These are phyloP conservation scores for Callitettix versicolor DNA, from an alignment of 1,140 invertebrate species.

Conservation along the genomic window DNA sequence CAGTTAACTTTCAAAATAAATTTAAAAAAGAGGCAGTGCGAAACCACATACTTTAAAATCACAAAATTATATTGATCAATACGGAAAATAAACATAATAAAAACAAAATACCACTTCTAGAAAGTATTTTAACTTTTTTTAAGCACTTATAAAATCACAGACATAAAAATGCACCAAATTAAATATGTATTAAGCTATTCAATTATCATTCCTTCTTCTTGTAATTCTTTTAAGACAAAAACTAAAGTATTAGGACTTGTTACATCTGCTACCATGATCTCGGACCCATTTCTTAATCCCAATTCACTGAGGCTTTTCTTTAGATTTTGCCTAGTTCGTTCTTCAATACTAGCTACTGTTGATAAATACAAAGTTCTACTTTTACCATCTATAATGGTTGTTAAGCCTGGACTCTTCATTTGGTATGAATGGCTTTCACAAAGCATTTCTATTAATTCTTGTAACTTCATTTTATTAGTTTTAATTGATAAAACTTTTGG, in stretches of 20 bases:
- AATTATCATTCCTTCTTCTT: background rate
- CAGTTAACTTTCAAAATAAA: too few species aligned
- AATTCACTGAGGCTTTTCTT: constrained; percentile 77
- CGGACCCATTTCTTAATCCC: constrained; percentile 66
- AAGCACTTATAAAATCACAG: too few species aligned
- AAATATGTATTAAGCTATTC: too few species aligned
- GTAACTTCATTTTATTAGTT: constrained; percentile 60
- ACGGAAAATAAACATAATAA: too few species aligned
- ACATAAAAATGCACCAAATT: too few species aligned
- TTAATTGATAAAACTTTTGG: constrained; percentile 59
- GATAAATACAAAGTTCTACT: constrained; percentile 89
- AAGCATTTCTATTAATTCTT: constrained; percentile 72
- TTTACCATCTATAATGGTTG: constrained; percentile 66
- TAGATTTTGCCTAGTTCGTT: constrained; percentile 74
- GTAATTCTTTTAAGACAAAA: constrained; percentile 6
- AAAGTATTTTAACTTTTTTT: too few species aligned
- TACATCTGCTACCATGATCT: constrained; percentile 80
- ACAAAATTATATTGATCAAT: too few species aligned
- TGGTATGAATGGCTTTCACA: constrained; percentile 63
- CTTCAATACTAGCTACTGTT: constrained; percentile 79
- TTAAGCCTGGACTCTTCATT: constrained; percentile 80
- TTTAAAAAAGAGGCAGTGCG: too few species aligned
- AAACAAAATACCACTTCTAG: too few species aligned
- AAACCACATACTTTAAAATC: too few species aligned
- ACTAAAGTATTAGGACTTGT: constrained; percentile 38